phyloP scores from a whole-genome alignment of 2,888 invertebrate genomes.

The Acanthosepion pharaonis region DNA sequence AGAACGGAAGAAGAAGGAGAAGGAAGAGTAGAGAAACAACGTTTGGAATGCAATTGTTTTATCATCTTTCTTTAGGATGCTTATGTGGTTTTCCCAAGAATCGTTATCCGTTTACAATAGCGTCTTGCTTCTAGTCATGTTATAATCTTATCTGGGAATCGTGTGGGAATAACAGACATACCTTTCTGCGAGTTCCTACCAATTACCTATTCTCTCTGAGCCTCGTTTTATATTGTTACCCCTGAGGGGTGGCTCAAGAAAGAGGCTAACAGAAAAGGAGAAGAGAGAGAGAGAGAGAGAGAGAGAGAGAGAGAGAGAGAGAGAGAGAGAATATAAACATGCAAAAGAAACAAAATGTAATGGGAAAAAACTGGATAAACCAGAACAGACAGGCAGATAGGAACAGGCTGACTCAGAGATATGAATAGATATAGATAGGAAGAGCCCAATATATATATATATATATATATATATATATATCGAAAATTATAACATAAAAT shows the following conservation, averaged over 20 bases:
- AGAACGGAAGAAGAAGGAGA: background rate
- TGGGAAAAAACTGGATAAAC: too few relatives aligned
- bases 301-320: too few relatives aligned
- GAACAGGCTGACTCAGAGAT: background rate
- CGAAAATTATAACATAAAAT: too few relatives aligned
- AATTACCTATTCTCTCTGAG: background rate
- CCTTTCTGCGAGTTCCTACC: background rate
- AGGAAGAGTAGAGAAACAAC: background rate
- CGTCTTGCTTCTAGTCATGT: background rate
- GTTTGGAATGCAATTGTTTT: background rate
- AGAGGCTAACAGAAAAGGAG: background rate
- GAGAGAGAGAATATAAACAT: too few relatives aligned
- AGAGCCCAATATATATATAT: too few relatives aligned
- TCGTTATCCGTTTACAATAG: background rate
- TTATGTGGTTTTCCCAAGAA: background rate
- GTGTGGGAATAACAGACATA: background rate
- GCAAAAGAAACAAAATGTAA: too few relatives aligned
- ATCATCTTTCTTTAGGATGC: background rate
- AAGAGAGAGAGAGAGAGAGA: background rate
- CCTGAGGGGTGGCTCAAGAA: background rate
- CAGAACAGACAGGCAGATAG: background rate
- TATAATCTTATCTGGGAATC: background rate
- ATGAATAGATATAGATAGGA: too few relatives aligned
- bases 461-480: too few relatives aligned
- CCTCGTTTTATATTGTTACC: background rate